Percentiles rank a stretch among this genome's conserved stretches.
Evolutionary conservation across 37 sponge, comb jelly and placozoan genomes (phyloP).

Genomic region (Geodia barretti): DNA sequence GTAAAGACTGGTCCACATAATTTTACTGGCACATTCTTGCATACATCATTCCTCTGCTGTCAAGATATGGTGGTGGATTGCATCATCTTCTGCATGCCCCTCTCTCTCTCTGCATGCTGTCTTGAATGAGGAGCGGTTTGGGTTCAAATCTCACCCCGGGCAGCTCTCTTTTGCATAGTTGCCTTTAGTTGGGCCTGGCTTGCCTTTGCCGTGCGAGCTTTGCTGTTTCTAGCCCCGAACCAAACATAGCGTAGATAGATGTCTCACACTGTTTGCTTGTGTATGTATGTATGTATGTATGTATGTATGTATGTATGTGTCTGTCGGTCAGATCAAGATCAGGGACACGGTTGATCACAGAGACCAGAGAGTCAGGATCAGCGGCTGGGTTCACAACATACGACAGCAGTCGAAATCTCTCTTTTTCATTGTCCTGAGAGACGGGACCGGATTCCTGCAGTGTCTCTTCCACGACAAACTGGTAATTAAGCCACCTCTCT

Average conservation of each 20-base stretch:
- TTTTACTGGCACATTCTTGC: neutral
- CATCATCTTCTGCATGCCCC: neutral
- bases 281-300: no score
- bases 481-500: constrained; percentile 9
- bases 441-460: constrained; percentile 96
- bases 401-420: constrained; percentile 87
- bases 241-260: no score
- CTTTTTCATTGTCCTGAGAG: constrained; percentile 91
- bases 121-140: no score
- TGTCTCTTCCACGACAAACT: constrained; percentile 84
- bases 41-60: neutral
- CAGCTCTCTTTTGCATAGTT: no score
- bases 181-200: no score
- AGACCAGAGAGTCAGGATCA: constrained; percentile 66
- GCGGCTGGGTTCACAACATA: constrained; percentile 92
- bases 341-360: constrained; percentile 42
- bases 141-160: no score
- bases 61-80: no score
- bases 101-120: no score
- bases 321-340: constrained; percentile 72
- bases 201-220: no score
- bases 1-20: constrained; percentile 1
- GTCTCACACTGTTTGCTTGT: no score
- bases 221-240: no score
- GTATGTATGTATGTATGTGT: no score